Evolutionary conservation across 92 coral and sea anemone species (phyloP).

Genomic region (Bergia sp.): DNA sequence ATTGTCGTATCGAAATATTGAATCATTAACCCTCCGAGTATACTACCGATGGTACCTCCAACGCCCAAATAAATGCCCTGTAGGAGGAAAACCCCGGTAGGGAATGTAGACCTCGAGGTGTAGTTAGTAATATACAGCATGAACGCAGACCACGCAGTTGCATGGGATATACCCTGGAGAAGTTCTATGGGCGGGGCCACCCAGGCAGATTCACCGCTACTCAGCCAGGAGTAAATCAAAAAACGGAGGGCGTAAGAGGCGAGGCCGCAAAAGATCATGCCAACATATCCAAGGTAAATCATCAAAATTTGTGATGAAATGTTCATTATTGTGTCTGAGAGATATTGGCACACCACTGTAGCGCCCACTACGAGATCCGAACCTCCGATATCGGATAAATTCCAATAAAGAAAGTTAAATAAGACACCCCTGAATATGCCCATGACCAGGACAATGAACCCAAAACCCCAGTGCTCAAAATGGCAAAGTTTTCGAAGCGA

Average conservation of each 20-base stretch:
- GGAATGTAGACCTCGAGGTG: slow-evolving; percentile 84
- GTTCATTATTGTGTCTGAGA: slow-evolving; percentile 78
- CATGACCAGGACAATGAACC: slow-evolving; percentile 69
- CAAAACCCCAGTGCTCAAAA: slow-evolving; percentile 55
- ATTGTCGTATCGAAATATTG: slow-evolving; percentile 70
- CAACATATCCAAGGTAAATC: slow-evolving; percentile 78
- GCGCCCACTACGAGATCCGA: slow-evolving; percentile 79
- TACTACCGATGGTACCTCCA: slow-evolving; percentile 78
- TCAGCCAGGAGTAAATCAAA: slow-evolving; percentile 85
- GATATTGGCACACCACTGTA: slow-evolving; percentile 81
- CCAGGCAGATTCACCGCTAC: slow-evolving; percentile 84
- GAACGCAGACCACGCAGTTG: slow-evolving; percentile 90
- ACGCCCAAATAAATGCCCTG: slow-evolving; percentile 94
- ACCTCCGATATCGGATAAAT: slow-evolving; percentile 80
- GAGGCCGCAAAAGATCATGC: slow-evolving; percentile 83
- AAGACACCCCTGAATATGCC: slow-evolving; percentile 81
- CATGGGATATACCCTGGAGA: slow-evolving; percentile 63
- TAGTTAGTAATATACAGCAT: slow-evolving; percentile 81
- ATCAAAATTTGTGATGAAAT: slow-evolving; percentile 75
- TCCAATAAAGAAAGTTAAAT: slow-evolving; percentile 86
- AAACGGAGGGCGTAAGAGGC: slow-evolving; percentile 83
- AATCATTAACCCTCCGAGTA: slow-evolving; percentile 85
- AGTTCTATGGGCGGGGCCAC: slow-evolving; percentile 83
- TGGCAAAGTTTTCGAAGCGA: slow-evolving; percentile 63
- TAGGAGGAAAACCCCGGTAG: slow-evolving; percentile 80